Base-by-base conservation (phyloP, 2,113 vertebrate genomes). In the Atherinomorus stipes region DNA sequence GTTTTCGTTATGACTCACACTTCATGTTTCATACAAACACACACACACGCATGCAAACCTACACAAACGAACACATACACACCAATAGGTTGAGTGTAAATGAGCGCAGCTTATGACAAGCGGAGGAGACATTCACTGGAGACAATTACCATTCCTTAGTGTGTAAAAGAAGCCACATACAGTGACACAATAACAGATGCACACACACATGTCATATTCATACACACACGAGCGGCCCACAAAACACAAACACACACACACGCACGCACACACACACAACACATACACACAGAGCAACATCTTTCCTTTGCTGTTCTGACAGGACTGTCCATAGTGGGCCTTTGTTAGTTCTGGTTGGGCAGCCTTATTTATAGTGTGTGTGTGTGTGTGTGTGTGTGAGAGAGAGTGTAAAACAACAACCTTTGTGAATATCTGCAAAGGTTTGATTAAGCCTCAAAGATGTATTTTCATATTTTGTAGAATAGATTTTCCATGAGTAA, bases 321-420 rank as follows among this genome's bases (percentile, higher is more conserved):
- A 90, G 79, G 45, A 79, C 49, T 85, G 85, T 88, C 87, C 56
- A 21, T 80, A 69, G 49, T 71, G 76, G 82, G 76, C 83, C 85
- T 78, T 89, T 87, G 83, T 87, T 88, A 90, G 87, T 90, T 89
- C 85, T 87, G 89, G 78, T 85, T 88, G 87, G 83, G 59, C 85
- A 76, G 74, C 78, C 83, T 72, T 84, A 80, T 78, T 84, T 80
- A 71, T 40, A n/a, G 31, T 51, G 73, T 76, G 65, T 50, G 31
- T 42, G 38, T 70, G 52, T 22, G 16, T 25, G n/a, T 72, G 57
- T 65, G 8, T 61, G 15, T 54, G 52, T 64, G 4, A 64, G 25
- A 45, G 73, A 73, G 54, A 5, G 53, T 25, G 81, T 76, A 71
- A 15, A 61, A 6, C 64, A 59, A 78, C 77, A 83, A 28, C 56